These are phyloP conservation scores for Poeciliopsis presidionis DNA, from an alignment of 2,797 vertebrate genomes.

Conservation along the genomic window DNA sequence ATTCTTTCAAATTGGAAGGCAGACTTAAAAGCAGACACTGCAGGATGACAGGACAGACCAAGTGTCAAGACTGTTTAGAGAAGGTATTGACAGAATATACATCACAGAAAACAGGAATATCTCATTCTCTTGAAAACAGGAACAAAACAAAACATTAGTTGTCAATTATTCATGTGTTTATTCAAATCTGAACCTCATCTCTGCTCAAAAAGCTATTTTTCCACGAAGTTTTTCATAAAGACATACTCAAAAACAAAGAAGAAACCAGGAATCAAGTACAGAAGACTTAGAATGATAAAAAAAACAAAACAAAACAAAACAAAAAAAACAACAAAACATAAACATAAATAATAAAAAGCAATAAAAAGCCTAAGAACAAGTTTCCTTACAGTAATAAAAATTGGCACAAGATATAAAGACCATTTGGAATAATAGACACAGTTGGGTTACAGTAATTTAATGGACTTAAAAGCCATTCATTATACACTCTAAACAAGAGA, in stretches of 20 bases:
- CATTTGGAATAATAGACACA: slow-evolving; percentile 19
- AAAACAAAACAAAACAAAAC: not conserved
- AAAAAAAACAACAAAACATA: not conserved
- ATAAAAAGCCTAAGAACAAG: slow-evolving; percentile 15
- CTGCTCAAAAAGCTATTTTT: slow-evolving; percentile 35
- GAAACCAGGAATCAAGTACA: slow-evolving; percentile 51
- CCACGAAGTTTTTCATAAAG: slow-evolving; percentile 45
- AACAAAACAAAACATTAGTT: slow-evolving; percentile 12
- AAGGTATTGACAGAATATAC: not conserved
- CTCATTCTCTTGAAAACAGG: not conserved
- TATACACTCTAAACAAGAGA: slow-evolving; percentile 9
- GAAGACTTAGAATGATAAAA: slow-evolving; percentile 9
- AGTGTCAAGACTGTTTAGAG: not conserved
- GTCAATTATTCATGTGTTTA: slow-evolving; percentile 56
- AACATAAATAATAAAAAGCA: slow-evolving; percentile 25
- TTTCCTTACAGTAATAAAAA: slow-evolving; percentile 20
- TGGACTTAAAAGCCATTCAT: slow-evolving; percentile 21
- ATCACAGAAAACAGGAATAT: not conserved
- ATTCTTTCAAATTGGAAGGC: not conserved
- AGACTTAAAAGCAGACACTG: not conserved
- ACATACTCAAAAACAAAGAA: slow-evolving; percentile 43
- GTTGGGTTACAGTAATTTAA: slow-evolving; percentile 37
- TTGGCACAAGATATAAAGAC: slow-evolving; percentile 59
- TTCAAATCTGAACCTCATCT: slow-evolving; percentile 72
- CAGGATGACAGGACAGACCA: not conserved